These are phyloP conservation scores for Spea multiplicata DNA, from an alignment of 2,113 vertebrate genomes.

Conservation along the genomic window DNA sequence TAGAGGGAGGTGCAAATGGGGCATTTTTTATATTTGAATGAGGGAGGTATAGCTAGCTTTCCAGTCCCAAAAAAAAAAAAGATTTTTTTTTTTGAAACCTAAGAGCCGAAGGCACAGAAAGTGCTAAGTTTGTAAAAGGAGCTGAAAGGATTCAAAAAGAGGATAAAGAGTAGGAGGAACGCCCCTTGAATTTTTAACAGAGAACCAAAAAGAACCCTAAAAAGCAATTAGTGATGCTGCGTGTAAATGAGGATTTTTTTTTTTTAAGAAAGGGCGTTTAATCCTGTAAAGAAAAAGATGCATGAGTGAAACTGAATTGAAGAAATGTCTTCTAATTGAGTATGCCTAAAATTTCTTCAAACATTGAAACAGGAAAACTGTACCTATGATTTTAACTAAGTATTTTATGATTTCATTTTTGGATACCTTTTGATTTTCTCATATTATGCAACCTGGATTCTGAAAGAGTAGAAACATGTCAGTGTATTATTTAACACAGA, in stretches of 20 bases:
- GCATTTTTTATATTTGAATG: conserved; percentile 70
- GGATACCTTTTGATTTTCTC: too few species aligned
- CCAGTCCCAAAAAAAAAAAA: conserved; percentile 55
- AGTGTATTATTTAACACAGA: too few species aligned
- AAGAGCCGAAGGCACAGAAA: conserved; percentile 63
- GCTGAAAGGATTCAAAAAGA: conserved; percentile 75
- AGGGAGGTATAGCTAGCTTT: conserved; percentile 54
- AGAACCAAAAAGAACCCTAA: conserved; percentile 70
- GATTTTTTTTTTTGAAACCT: conserved; percentile 53
- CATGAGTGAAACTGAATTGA: conserved; percentile 28
- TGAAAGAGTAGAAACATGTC: too few species aligned
- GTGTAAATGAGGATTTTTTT: conserved; percentile 65
- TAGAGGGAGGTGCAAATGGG: conserved; percentile 69
- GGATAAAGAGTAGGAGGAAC: conserved; percentile 68
- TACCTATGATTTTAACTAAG: too few species aligned
- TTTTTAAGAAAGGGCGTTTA: conserved; percentile 28
- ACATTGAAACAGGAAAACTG: neutral
- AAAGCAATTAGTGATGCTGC: conserved; percentile 80
- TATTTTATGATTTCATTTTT: too few species aligned
- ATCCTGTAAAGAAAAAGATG: conserved; percentile 45
- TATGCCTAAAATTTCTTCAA: conserved; percentile 22
- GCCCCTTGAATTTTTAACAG: conserved; percentile 78
- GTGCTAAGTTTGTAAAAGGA: conserved; percentile 68
- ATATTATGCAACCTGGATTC: too few species aligned
- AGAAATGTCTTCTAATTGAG: conserved; percentile 9